These are phyloP conservation scores for Irena cyanogastra DNA, from an alignment of 2,113 vertebrate genomes.

Conservation along the genomic window DNA sequence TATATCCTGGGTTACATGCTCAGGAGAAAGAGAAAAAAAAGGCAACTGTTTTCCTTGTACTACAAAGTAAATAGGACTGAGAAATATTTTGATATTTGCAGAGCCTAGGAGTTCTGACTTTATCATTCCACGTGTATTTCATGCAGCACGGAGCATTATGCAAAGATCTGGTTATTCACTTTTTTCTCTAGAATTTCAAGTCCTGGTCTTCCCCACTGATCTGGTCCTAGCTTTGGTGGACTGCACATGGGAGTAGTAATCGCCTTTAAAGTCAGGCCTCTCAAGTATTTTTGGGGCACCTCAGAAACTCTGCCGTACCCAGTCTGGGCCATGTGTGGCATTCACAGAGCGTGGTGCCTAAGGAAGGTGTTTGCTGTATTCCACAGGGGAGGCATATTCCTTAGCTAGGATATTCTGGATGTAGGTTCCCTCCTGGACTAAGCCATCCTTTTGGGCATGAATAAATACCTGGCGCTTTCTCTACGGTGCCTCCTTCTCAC, in stretches of 20 bases:
- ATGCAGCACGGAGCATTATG: background rate
- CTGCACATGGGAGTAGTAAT: background rate
- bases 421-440: background rate
- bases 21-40: background rate
- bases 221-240: background rate
- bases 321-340: background rate
- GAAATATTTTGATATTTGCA: background rate
- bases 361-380: background rate
- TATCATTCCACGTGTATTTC: background rate
- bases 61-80: background rate
- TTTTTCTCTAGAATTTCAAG: background rate
- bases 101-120: background rate
- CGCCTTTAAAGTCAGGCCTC: background rate
- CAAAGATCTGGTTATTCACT: background rate
- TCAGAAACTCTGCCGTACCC: background rate
- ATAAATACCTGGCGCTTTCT: background rate
- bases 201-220: rapidly evolving
- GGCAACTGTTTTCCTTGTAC: background rate
- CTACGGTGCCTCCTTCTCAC: background rate
- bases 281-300: background rate
- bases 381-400: background rate
- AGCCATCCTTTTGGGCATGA: background rate
- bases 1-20: background rate
- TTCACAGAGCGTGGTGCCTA: background rate
- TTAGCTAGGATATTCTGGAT: background rate